Conservation (phyloP, 2,113 vertebrate species). For the Semnornis frantzii region DNA sequence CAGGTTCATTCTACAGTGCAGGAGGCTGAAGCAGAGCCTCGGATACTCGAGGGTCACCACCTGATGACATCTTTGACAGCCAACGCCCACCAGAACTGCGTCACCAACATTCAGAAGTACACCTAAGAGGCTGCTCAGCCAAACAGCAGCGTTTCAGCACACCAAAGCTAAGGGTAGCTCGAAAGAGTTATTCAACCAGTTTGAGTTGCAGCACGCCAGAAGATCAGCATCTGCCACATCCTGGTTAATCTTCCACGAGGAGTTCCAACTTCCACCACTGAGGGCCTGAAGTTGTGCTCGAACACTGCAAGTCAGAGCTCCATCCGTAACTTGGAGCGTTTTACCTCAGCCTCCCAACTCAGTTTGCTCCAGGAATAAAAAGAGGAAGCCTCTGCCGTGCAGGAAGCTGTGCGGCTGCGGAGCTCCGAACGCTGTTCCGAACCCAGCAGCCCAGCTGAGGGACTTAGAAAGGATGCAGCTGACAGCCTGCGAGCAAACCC, state of each 20-base stretch:
- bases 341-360: not conserved
- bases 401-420: not conserved
- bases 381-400: slow-evolving; percentile 24
- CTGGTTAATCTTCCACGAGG: not conserved
- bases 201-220: not conserved
- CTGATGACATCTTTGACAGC: not conserved
- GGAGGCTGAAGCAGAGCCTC: not conserved
- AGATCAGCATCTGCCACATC: not conserved
- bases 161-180: not conserved
- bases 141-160: not conserved
- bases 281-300: not conserved
- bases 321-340: not conserved
- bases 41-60: not conserved
- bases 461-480: fast-evolving
- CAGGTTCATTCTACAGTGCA: not conserved
- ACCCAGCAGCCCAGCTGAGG: not conserved
- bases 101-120: not conserved
- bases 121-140: not conserved
- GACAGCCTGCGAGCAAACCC: not conserved
- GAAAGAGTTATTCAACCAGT: not conserved
- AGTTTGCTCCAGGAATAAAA: slow-evolving; percentile 10
- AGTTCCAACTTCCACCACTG: not conserved
- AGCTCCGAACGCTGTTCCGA: not conserved
- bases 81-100: not conserved
- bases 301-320: not conserved